Evolutionary conservation across 2,888 invertebrate species (phyloP).

Genomic region (Petrophora chlorosata): DNA sequence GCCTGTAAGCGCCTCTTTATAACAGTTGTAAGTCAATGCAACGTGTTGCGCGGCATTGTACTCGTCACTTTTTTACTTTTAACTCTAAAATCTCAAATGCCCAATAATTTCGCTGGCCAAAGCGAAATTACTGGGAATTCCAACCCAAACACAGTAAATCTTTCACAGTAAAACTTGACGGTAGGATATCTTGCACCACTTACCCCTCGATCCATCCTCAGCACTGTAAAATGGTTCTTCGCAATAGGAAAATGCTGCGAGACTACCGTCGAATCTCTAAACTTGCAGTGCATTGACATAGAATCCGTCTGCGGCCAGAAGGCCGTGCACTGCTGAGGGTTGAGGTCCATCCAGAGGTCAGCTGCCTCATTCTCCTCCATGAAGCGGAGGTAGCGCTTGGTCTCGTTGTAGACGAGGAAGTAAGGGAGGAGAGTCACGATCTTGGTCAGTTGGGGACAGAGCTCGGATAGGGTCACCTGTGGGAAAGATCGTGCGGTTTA

Average conservation of each 20-base stretch:
- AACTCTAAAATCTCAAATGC: no score
- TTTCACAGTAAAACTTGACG: no score
- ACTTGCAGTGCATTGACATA: slow-evolving; percentile 92
- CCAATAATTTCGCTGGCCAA: no score
- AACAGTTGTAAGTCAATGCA: no score
- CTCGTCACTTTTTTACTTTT: no score
- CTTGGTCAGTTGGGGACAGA: slow-evolving; percentile 89
- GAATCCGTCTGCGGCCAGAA: slow-evolving; percentile 93
- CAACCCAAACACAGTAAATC: no score
- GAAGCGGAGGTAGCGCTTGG: slow-evolving; percentile 85
- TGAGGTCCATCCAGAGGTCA: slow-evolving; percentile 91
- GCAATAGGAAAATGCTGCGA: slow-evolving; percentile 91
- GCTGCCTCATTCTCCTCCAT: slow-evolving; percentile 94
- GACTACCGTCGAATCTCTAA: slow-evolving; percentile 88
- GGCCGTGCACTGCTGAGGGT: slow-evolving; percentile 87
- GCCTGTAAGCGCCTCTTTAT: no score
- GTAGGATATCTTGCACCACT: no score
- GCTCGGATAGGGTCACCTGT: slow-evolving; percentile 86
- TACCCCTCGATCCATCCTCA: slow-evolving; percentile 93
- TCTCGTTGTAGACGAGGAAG: slow-evolving; percentile 90
- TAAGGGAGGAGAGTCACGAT: slow-evolving; percentile 91
- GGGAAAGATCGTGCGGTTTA: no score
- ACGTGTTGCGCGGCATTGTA: no score
- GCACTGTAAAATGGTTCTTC: slow-evolving; percentile 87
- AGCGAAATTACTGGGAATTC: no score